Base-by-base conservation (phyloP, 2,888 invertebrate species). In the Drosophila neotestacea region DNA sequence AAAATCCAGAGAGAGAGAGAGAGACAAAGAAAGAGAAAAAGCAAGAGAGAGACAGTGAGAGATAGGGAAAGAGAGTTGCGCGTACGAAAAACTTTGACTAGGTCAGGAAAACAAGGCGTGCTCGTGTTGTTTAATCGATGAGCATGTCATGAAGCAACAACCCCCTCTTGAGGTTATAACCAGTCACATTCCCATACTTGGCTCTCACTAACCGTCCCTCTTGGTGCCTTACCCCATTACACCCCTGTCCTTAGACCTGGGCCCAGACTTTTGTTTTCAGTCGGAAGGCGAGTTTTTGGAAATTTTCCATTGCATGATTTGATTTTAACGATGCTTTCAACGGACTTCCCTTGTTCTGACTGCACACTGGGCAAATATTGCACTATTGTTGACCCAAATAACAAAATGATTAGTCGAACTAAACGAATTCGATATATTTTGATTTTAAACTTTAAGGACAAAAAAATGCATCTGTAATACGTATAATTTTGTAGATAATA, bases 41-140 rank as follows among this genome's bases (percentile, higher is more conserved):
- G n/a, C 6, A 52, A 51, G 27, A 11, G 32, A 22, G 58, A 27
- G n/a, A 42, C 52, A 6, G 50, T 2, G 36, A 11, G 34, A 22
- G 28, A 28, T 3, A 11, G 3, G 6, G n/a, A 10, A 56, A 44
- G 30, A 59, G 69, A 44, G 59, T 60, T 71, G 77, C 77, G 77
- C 79, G 74, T 58, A 34, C 30, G 32, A 22, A 16, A 27, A 63
- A 66, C 55, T 84, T 88, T 61, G 88, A 70, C 88, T 84, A 84
- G 88, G 83, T 84, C 83, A 88, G 87, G 88, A 88, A 58, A 85
- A 28, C 48, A 42, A 47, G 51, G 62, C 68, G 41, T 56, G 44
- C 27, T 22, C 46, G 34, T 16, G 11, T 11, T 84, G 85, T 84
- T 84, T 61, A 84, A 84, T 84, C 83, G 87, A 84, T 88, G 81